These are phyloP conservation scores for Nymphicus hollandicus DNA, from an alignment of 2,113 vertebrate genomes.

Conservation along the genomic window DNA sequence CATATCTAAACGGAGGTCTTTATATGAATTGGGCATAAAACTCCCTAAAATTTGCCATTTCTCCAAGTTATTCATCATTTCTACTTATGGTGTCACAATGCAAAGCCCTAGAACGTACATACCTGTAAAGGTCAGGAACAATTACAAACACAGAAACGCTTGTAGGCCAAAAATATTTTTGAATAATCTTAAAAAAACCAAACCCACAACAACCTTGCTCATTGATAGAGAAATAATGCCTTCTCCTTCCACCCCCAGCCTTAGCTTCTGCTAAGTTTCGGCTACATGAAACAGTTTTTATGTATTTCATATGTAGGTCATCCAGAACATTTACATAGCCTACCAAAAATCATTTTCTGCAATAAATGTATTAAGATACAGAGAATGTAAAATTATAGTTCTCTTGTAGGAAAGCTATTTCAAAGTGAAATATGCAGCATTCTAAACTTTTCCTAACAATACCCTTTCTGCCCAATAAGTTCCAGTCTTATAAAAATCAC, in stretches of 20 bases:
- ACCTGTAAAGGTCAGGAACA: background rate
- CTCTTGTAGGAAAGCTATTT: background rate
- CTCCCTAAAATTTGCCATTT: background rate
- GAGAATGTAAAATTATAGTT: background rate
- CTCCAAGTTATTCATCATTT: background rate
- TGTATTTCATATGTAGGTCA: slow-evolving; percentile 11
- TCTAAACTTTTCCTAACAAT: background rate
- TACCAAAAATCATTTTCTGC: slow-evolving; percentile 16
- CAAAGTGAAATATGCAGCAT: background rate
- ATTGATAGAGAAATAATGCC: background rate
- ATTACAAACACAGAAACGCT: background rate
- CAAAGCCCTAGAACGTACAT: background rate
- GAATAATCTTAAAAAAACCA: background rate
- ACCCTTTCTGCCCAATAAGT: background rate
- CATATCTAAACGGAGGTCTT: background rate
- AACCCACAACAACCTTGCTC: background rate
- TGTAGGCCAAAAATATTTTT: background rate
- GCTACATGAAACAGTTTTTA: background rate
- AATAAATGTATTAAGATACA: background rate
- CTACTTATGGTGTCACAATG: background rate
- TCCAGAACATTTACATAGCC: slow-evolving; percentile 11
- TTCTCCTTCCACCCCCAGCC: background rate
- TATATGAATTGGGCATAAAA: background rate
- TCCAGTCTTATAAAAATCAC: background rate
- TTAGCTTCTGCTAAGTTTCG: slow-evolving; percentile 5